A percentile compares a stretch with the other conserved stretches of the same genome.
Conservation (phyloP, 1,140 invertebrate species). For the Eurosta solidaginis region DNA sequence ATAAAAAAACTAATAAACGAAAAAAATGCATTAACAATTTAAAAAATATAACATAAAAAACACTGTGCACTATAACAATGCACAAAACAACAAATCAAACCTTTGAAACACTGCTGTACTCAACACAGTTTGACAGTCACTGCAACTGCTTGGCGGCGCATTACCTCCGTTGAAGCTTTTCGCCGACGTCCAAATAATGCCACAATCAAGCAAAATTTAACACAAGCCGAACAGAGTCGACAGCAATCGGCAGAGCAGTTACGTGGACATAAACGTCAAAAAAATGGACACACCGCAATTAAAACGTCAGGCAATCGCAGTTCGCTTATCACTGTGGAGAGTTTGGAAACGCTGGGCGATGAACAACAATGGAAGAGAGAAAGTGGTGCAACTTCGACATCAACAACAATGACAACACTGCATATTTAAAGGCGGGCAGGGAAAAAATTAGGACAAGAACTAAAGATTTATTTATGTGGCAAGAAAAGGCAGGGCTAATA, state of each 20-base stretch:
- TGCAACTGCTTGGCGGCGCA: constrained; percentile 14
- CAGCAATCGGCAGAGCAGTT: not conserved
- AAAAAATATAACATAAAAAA: not conserved
- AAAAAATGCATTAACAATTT: not conserved
- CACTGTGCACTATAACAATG: not conserved
- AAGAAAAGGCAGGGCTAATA: not conserved
- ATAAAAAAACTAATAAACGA: not conserved
- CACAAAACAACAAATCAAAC: not conserved
- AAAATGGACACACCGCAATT: not conserved
- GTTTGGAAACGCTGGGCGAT: constrained; percentile 37
- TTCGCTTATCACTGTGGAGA: constrained; percentile 36
- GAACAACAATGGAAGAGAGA: constrained; percentile 6
- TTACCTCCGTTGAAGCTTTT: constrained; percentile 6
- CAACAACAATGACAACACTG: constrained; percentile 41
- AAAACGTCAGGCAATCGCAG: not conserved
- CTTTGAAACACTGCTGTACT: not conserved
- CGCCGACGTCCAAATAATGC: constrained; percentile 5
- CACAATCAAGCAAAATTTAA: not conserved
- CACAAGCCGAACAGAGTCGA: not conserved
- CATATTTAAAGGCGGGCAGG: constrained; percentile 37
- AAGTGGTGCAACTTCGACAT: not conserved
- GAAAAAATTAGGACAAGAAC: not conserved
- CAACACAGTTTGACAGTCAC: not conserved
- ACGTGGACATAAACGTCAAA: not conserved
- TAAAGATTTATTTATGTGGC: not conserved